Evolutionary conservation across 2,888 invertebrate species (phyloP).

Genomic region (Hypselothyrea guttata): DNA sequence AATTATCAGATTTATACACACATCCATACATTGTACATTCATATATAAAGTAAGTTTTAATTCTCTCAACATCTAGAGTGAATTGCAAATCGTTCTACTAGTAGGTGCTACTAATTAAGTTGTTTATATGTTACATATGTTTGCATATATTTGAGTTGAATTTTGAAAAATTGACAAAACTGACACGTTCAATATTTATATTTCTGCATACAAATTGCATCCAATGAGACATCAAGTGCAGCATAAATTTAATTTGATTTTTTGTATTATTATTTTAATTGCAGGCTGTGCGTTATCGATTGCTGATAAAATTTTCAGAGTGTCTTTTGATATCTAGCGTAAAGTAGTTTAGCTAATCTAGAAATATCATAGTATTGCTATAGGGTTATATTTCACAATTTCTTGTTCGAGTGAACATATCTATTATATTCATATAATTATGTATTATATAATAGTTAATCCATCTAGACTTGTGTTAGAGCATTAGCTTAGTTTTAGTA

Average conservation of each 20-base stretch:
- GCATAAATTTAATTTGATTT: conserved; percentile 8
- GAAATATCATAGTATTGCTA: conserved; percentile 72
- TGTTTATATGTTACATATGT: conserved; percentile 27
- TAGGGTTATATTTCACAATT: conserved; percentile 49
- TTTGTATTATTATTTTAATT: conserved; percentile 10
- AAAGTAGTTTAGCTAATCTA: conserved; percentile 27
- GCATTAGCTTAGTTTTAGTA: conserved; percentile 10
- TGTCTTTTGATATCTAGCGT: conserved; percentile 18
- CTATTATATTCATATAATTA: not conserved
- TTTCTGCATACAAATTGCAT: conserved; percentile 11
- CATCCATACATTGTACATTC: conserved; percentile 42
- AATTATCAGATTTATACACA: conserved; percentile 13
- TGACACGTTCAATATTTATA: conserved; percentile 26
- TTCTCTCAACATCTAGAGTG: conserved; percentile 34
- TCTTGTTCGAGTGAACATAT: conserved; percentile 25
- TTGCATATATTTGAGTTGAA: conserved; percentile 43
- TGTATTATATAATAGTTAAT: conserved; percentile 10
- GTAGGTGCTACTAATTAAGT: conserved; percentile 31
- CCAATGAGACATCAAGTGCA: conserved; percentile 3
- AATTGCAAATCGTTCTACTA: conserved; percentile 15
- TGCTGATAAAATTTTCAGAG: not conserved
- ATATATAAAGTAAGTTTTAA: conserved; percentile 51
- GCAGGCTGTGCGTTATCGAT: conserved; percentile 49
- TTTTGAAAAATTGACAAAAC: conserved; percentile 64
- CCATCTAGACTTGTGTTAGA: conserved; percentile 32